Base-by-base conservation (phyloP, 30 jellyfish, hydroid and myxozoan genomes). In the Hydractinia symbiolongicarpus region DNA sequence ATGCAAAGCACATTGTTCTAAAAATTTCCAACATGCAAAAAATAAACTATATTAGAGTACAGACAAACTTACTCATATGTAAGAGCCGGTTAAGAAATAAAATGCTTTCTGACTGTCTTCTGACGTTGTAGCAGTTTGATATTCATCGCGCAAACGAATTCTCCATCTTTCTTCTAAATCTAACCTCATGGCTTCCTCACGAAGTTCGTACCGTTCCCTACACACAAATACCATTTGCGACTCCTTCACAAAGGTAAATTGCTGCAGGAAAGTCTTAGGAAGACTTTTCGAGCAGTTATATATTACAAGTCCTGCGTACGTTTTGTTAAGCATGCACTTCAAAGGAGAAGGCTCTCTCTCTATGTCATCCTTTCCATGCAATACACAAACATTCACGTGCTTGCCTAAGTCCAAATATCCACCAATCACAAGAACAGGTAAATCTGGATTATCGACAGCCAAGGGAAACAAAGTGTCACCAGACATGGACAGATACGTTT, bases 91-190 rank as follows among this genome's bases (percentile, higher is more conserved):
- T 15, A 82, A 53, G 73, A 90, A 90, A 86, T 85, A 85, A 50
- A 90, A 89, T 49, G 95, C 89, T 53, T 79, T 84, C 53, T 76
- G 61, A 44, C 81, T 89, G 16, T 88, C 95, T 6, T 71, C 89
- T 50, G 90, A 20, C 40, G 79, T 19, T 15, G 97, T 90, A 8
- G 97, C 93, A 4, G 97, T 90, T 51, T 90, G 97, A 81, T 85
- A 86, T 67, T 90, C 97, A 67, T 90, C 97, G 72, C 97, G 95
- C 66, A 90, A 82, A 19, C 97, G 79, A 82, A 90, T 80, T 44
- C 95, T 72, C 97, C 97, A 90, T 61, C 79, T 67, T 16, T 90
- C 97, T 82, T 90, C 97, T 19, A 90, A 64, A 53, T 90, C 97
- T 54, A 90, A 78, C 30, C 97, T 86, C 70, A 70, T 67, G 9